Evolutionary conservation across 2,888 invertebrate genomes (phyloP), one percentile per base, ranked within the genome.

Genomic region (Acrocera orbiculus): DNA sequence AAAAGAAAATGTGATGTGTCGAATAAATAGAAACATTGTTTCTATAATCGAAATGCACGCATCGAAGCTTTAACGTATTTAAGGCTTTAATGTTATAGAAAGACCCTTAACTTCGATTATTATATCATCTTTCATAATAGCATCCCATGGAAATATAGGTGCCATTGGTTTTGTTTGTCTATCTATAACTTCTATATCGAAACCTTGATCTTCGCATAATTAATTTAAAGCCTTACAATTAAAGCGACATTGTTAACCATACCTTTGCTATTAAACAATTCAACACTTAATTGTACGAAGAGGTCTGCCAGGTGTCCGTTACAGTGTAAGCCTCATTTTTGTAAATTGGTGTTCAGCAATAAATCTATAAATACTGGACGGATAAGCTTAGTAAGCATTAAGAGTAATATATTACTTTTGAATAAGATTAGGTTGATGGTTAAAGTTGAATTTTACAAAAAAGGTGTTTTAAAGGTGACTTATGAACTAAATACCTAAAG

Each of bases 251-350:
- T 76, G 51, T 76, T 76, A 44, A 95, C 80, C 38, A 78, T 77
- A 44, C 87, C 89, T 54, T 77, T 83, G 45, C 93, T 93, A 70
- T 86, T 82, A 67, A 78, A 83, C 32, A 95, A 65, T 62, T 93
- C 85, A 32, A 95, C 76, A 57, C 79, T 81, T 54, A 95, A 70
- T 68, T 95, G 93, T 63, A 93, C 86, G 44, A 89, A n/a, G n/a
- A n/a, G n/a, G n/a, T n/a, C n/a, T n/a, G n/a, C n/a, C n/a, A n/a
- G n/a, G n/a, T n/a, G n/a, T n/a, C n/a, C n/a, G n/a, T n/a, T n/a
- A n/a, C n/a, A n/a, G n/a, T n/a, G n/a, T n/a, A n/a, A n/a, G n/a
- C n/a, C n/a, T n/a, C n/a, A n/a, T n/a, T n/a, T n/a, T n/a, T n/a
- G n/a, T n/a, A n/a, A n/a, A n/a, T n/a, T n/a, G n/a, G n/a, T n/a